These are phyloP conservation scores for Ramazzottius varieornatus DNA, from an alignment of 2,888 invertebrate genomes.

Conservation along the genomic window DNA sequence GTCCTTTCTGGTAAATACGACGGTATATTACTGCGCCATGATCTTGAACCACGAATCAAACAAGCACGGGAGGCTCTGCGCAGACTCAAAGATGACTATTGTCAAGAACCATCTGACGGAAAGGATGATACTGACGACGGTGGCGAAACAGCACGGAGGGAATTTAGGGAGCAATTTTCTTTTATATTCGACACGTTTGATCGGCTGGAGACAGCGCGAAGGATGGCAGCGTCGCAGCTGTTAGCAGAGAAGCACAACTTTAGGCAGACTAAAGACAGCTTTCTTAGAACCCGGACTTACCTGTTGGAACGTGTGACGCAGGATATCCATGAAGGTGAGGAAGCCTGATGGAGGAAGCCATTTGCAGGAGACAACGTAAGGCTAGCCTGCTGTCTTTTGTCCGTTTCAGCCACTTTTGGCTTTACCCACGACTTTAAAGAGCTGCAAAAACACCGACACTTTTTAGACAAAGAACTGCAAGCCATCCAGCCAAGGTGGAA, in stretches of 20 bases:
- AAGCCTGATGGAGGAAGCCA: too few species aligned
- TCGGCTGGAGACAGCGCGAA: not conserved
- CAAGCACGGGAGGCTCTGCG: not conserved
- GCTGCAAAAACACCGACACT: too few species aligned
- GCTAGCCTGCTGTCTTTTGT: too few species aligned
- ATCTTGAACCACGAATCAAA: not conserved
- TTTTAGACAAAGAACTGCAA: too few species aligned
- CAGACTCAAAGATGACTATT: not conserved
- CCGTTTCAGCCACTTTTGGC: too few species aligned
- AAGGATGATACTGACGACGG: not conserved
- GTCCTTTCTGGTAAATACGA: too few species aligned
- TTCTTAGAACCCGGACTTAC: not conserved
- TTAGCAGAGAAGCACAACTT: not conserved
- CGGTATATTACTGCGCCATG: not conserved
- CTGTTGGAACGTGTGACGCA: not conserved
- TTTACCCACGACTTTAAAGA: too few species aligned
- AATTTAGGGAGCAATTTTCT: not conserved
- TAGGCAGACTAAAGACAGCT: not conserved
- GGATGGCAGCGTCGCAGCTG: not conserved
- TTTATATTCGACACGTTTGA: not conserved
- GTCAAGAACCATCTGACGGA: too few species aligned
- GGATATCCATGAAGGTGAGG: not conserved
- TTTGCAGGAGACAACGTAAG: too few species aligned
- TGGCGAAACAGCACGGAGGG: not conserved
- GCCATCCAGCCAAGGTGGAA: too few species aligned